These are phyloP conservation scores for Silurus aristotelis DNA, from an alignment of 2,797 vertebrate genomes.

Conservation along the genomic window DNA sequence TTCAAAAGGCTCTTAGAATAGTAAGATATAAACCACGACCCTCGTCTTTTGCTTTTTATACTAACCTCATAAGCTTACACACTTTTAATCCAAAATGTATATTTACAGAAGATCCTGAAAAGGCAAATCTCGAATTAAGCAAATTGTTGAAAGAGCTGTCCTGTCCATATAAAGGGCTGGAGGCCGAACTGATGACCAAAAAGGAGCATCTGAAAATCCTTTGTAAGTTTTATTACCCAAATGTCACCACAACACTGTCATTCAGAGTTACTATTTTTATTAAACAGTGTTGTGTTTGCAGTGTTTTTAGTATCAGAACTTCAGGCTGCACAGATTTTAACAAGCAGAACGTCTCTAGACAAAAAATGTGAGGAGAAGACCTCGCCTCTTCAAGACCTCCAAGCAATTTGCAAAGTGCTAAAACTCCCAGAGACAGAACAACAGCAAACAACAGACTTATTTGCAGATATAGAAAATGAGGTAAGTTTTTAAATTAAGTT, in stretches of 20 bases:
- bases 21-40: not conserved
- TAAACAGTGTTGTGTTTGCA: slow-evolving; percentile 57
- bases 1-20: not conserved
- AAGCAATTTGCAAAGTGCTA: slow-evolving; percentile 78
- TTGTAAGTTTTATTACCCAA: slow-evolving; percentile 70
- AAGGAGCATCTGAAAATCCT: slow-evolving; percentile 85
- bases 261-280: not conserved
- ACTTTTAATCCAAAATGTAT: not conserved
- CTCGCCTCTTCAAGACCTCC: slow-evolving; percentile 75
- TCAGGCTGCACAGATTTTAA: slow-evolving; percentile 85
- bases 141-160: slow-evolving; percentile 87
- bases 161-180: slow-evolving; percentile 79
- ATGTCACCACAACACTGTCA: fast-evolving
- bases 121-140: slow-evolving; percentile 85
- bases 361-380: slow-evolving; percentile 64
- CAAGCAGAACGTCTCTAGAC: slow-evolving; percentile 67
- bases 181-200: slow-evolving; percentile 72
- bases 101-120: slow-evolving; percentile 79
- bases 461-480: slow-evolving; percentile 81
- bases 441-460: slow-evolving; percentile 66
- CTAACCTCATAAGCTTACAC: not conserved
- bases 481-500: slow-evolving; percentile 71
- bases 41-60: not conserved
- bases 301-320: slow-evolving; percentile 96
- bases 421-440: slow-evolving; percentile 70